Evolutionary conservation across 2,888 invertebrate genomes (phyloP).

Genomic region (Cordilura impudica): DNA sequence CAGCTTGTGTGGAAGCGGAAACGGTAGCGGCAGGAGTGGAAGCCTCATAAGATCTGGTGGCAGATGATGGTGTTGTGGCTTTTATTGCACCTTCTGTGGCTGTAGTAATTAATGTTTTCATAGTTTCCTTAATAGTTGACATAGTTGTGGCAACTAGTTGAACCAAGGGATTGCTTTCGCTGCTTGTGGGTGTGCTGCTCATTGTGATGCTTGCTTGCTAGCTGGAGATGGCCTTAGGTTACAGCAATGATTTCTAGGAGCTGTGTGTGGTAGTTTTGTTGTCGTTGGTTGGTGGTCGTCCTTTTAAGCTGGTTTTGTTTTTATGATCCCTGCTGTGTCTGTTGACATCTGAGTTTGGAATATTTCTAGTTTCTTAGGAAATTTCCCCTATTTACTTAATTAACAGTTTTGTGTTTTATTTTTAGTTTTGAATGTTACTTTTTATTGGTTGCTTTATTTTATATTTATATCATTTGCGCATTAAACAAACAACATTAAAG

Average conservation of each 20-base stretch:
- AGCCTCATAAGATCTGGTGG: neutral
- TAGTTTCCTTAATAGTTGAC: slow-evolving; percentile 52
- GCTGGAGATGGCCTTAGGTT: neutral
- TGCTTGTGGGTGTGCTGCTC: neutral
- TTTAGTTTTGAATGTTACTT: neutral
- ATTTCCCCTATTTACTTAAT: slow-evolving; percentile 21
- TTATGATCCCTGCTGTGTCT: slow-evolving; percentile 9
- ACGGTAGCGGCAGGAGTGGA: slow-evolving; percentile 11
- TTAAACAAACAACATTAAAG: neutral
- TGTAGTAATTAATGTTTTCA: slow-evolving; percentile 39
- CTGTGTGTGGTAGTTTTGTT: slow-evolving; percentile 45
- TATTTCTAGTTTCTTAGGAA: neutral
- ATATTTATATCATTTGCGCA: slow-evolving; percentile 6
- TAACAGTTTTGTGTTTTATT: slow-evolving; percentile 16
- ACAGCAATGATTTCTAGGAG: too few relatives aligned
- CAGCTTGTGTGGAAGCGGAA: neutral
- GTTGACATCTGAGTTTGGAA: neutral
- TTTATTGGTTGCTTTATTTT: neutral
- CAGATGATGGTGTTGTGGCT: neutral
- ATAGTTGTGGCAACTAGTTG: slow-evolving; percentile 59
- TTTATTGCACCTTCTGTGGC: neutral
- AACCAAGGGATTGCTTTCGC: slow-evolving; percentile 16
- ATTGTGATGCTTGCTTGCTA: neutral
- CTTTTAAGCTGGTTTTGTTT: neutral
- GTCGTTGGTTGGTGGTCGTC: neutral